phyloP scores from a whole-genome alignment of 1,140 invertebrate species.

The Scaptodrosophila lebanonensis region DNA sequence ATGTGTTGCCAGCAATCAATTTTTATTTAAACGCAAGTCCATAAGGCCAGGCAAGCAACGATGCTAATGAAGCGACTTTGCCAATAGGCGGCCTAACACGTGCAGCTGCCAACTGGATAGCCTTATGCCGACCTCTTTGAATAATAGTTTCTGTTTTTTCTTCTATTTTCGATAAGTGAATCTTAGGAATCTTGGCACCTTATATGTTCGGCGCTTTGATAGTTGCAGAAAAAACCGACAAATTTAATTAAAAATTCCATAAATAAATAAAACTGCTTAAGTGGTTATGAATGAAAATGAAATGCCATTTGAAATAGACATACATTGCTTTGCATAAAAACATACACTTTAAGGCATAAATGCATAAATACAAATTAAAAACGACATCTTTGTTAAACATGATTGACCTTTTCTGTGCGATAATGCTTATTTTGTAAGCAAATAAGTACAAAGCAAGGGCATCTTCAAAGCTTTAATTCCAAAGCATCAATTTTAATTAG shows the following conservation, averaged over 20 bases:
- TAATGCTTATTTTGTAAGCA: too few relatives aligned
- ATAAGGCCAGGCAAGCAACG: conserved; percentile 56
- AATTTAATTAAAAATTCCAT: conserved; percentile 66
- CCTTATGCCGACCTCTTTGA: too few relatives aligned
- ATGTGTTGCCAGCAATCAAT: conserved; percentile 58
- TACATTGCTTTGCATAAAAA: conserved; percentile 31
- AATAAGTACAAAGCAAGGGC: too few relatives aligned
- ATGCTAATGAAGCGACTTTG: conserved; percentile 59
- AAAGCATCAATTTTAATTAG: too few relatives aligned
- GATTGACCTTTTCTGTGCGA: too few relatives aligned
- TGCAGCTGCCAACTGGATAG: conserved; percentile 31
- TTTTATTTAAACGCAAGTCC: conserved; percentile 56
- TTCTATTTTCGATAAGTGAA: background rate
- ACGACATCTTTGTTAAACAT: too few relatives aligned
- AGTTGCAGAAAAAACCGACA: conserved; percentile 18
- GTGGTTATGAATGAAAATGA: conserved; percentile 44
- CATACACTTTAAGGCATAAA: conserved; percentile 26
- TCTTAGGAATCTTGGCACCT: too few relatives aligned
- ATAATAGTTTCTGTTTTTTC: too few relatives aligned
- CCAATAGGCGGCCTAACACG: conserved; percentile 11
- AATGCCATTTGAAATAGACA: conserved; percentile 52
- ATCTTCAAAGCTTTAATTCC: too few relatives aligned
- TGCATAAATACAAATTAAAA: conserved; percentile 1
- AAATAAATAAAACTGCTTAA: conserved; percentile 27
- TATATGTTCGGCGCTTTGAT: background rate